Base-by-base conservation (phyloP, 2,888 invertebrate species). In the Lamellibrachia satsuma region DNA sequence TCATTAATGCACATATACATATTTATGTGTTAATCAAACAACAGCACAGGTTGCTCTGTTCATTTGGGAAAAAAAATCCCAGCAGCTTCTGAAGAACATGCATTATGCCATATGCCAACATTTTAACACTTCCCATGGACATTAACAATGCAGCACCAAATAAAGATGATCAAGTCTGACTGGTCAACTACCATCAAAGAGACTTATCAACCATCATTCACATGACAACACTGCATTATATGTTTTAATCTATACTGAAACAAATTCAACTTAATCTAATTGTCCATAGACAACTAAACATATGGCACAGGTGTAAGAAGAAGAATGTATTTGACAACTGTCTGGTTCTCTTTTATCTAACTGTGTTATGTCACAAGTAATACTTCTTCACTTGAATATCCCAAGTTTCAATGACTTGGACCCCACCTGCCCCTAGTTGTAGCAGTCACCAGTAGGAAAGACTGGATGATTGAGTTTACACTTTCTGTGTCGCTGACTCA, bases 1-100 rank as follows among this genome's bases (percentile, higher is more conserved):
- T 75, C 75, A 75, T 75, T 75, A 75, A 75, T 75, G 75, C n/a
- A n/a, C 22, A 75, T 75, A 75, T 75, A 75, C 75, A 75, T 75
- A 75, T 75, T 75, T 75, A 75, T 75, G 75, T 15, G 15, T 75
- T 75, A 75, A 75, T 75, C 22, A 75, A 75, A 75, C n/a, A 75
- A n/a, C 15, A 75, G 75, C 15, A 75, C n/a, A 15, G n/a, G 15
- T 75, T 75, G 75, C 22, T 75, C 75, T 22, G 75, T 75, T 75
- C 75, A 22, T 75, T 75, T 75, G 75, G 75, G 75, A 15, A 75
- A 22, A 15, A 75, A 75, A 75, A 75, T 75, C 75, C 75, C 75
- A 75, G 75, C 75, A 75, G 75, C 22, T n/a, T 15, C 3, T 75
- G 75, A 75, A 75, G 75, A 75, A 0, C 6, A 15, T n/a, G 75